Evolutionary conservation across 2,113 vertebrate genomes (phyloP).

Genomic region (Daphoenositta chrysoptera): DNA sequence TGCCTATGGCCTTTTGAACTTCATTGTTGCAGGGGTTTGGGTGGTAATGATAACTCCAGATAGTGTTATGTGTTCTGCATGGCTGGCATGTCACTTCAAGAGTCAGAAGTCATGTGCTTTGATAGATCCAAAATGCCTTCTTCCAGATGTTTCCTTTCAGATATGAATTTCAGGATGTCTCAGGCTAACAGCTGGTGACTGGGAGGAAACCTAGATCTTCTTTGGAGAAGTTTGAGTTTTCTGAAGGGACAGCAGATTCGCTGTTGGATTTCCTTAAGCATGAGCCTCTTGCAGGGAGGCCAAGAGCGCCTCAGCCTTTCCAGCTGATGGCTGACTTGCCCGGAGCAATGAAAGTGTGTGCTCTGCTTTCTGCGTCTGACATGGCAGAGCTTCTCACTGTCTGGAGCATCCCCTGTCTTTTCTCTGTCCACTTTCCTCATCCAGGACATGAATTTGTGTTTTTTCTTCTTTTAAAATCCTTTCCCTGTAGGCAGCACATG

Average conservation of each 20-base stretch:
- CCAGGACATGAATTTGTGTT: neutral
- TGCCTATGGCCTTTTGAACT: accelerated
- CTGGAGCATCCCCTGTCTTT: neutral
- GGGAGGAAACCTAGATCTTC: neutral
- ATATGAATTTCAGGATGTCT: neutral
- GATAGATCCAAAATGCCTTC: neutral
- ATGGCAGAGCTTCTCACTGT: neutral
- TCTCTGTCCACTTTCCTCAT: neutral
- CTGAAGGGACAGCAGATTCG: neutral
- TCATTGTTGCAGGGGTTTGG: neutral
- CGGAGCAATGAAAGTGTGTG: neutral
- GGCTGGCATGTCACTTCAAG: neutral
- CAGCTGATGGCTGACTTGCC: neutral
- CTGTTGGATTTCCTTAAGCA: neutral
- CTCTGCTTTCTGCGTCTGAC: neutral
- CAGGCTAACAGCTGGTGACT: neutral
- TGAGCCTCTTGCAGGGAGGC: neutral
- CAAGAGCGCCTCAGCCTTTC: neutral
- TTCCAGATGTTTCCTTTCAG: neutral
- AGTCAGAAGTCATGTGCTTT: neutral
- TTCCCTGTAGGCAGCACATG: neutral
- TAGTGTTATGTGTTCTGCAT: accelerated
- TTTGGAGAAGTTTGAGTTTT: neutral
- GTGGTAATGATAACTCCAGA: accelerated
- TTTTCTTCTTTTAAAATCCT: neutral